A percentile compares a stretch with the other conserved stretches of the same genome.
Conservation (phyloP, 2,888 invertebrate species). For the Drosophila kuntzei region DNA sequence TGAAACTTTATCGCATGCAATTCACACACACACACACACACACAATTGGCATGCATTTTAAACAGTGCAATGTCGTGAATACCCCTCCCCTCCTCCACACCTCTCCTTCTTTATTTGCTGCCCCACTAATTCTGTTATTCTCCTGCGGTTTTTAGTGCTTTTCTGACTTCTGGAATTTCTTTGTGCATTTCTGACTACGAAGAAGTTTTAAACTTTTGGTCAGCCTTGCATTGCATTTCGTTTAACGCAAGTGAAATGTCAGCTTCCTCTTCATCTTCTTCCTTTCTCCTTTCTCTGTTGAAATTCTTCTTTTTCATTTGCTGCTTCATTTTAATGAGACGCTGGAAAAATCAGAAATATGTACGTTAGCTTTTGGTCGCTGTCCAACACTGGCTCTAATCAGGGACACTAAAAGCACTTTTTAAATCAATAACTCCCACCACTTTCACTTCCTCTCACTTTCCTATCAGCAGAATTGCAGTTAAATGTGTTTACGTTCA, state of each 20-base stretch:
- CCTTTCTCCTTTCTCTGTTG: background rate
- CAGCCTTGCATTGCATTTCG: slow-evolving; percentile 23
- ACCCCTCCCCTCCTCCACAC: background rate
- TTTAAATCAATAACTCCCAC: slow-evolving; percentile 52
- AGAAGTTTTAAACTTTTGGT: slow-evolving; percentile 32
- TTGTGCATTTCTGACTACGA: slow-evolving; percentile 61
- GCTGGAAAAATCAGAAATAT: background rate
- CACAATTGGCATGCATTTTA: slow-evolving; percentile 58
- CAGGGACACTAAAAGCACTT: slow-evolving; percentile 46
- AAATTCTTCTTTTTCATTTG: background rate
- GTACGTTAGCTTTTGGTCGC: background rate
- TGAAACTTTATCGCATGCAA: slow-evolving; percentile 66
- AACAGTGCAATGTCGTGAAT: slow-evolving; percentile 10
- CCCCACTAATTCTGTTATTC: slow-evolving; percentile 5
- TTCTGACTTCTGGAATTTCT: slow-evolving; percentile 46
- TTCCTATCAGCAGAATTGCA: slow-evolving; percentile 17
- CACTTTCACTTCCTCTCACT: background rate
- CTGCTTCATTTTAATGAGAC: background rate
- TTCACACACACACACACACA: slow-evolving; percentile 30
- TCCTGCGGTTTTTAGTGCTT: slow-evolving; percentile 23
- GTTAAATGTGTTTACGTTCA: slow-evolving; percentile 35
- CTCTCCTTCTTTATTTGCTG: background rate
- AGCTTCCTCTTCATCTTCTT: background rate
- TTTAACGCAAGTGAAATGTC: slow-evolving; percentile 6
- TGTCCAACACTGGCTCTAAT: slow-evolving; percentile 30